phyloP scores from a whole-genome alignment of 2,888 invertebrate genomes.

The Hecatera dysodea region DNA sequence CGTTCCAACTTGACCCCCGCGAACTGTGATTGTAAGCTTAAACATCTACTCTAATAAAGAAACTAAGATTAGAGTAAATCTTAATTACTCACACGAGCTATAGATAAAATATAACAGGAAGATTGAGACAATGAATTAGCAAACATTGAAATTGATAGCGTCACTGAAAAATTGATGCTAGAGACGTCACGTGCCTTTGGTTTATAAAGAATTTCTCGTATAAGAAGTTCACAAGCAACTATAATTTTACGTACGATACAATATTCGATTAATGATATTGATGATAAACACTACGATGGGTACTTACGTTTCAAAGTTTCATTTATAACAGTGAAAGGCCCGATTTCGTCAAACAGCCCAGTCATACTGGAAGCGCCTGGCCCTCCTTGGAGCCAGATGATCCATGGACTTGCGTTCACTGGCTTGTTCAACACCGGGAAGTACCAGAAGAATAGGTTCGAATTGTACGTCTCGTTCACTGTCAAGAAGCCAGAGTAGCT shows the following conservation, averaged over 20 bases:
- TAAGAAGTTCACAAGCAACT: background rate
- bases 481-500: slow-evolving; percentile 92
- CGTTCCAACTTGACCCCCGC: slow-evolving; percentile 28
- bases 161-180: slow-evolving; percentile 5
- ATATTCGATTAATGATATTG: background rate
- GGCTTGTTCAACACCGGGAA: slow-evolving; percentile 91
- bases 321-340: slow-evolving; percentile 76
- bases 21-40: slow-evolving; percentile 27
- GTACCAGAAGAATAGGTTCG: slow-evolving; percentile 96
- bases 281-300: too few species aligned
- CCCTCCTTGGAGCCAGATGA: slow-evolving; percentile 98
- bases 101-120: slow-evolving; percentile 9
- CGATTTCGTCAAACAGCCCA: slow-evolving; percentile 86
- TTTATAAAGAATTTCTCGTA: slow-evolving; percentile 6
- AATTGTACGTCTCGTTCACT: slow-evolving; percentile 93
- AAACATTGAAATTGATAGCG: background rate
- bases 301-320: slow-evolving; percentile 73
- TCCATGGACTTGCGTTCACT: slow-evolving; percentile 91
- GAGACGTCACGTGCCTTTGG: background rate
- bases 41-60: background rate
- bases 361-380: slow-evolving; percentile 93
- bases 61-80: slow-evolving; percentile 37
- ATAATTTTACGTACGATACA: too few species aligned
- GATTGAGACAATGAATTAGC: slow-evolving; percentile 12
- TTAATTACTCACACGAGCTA: background rate